A percentile compares a stretch with the other conserved stretches of the same genome.
Evolutionary conservation across 2,797 vertebrate species (phyloP).

Genomic region (Myoxocephalus aenaeus): DNA sequence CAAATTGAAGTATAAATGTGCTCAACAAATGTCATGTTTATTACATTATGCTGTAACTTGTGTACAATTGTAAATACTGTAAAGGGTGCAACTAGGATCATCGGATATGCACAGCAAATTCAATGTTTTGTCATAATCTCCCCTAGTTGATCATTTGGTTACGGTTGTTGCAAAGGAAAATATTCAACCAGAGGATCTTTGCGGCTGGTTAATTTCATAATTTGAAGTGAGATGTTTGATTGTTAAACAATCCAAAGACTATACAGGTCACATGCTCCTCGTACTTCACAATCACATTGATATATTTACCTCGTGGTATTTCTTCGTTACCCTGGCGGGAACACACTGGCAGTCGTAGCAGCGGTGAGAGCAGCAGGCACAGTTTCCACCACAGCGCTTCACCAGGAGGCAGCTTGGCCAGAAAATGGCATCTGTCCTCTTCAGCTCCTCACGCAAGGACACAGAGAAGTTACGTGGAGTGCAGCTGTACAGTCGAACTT

Average conservation of each 20-base stretch:
- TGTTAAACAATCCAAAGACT: not conserved
- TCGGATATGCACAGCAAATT: not conserved
- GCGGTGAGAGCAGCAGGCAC: slow-evolving; percentile 92
- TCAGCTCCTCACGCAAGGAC: slow-evolving; percentile 94
- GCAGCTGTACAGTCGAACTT: slow-evolving; percentile 95
- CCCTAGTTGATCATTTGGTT: not conserved
- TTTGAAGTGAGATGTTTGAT: not conserved
- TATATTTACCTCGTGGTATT: slow-evolving; percentile 92
- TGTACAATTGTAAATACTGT: not conserved
- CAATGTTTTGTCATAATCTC: not conserved
- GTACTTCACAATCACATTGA: fast-evolving
- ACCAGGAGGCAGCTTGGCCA: slow-evolving; percentile 98
- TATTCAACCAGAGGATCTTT: not conserved
- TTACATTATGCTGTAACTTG: not conserved
- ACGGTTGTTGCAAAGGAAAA: not conserved
- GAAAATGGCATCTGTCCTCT: slow-evolving; percentile 96
- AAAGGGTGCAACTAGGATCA: not conserved
- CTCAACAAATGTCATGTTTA: not conserved
- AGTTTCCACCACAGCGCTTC: slow-evolving; percentile 97
- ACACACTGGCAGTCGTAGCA: slow-evolving; percentile 95
- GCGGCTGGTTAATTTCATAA: not conserved
- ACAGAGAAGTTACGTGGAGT: slow-evolving; percentile 97
- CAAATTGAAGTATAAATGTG: not conserved
- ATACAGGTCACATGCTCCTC: not conserved
- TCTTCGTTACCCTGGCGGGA: slow-evolving; percentile 91